phyloP scores from a whole-genome alignment of 2,888 invertebrate species.

The Nomada ferruginata region DNA sequence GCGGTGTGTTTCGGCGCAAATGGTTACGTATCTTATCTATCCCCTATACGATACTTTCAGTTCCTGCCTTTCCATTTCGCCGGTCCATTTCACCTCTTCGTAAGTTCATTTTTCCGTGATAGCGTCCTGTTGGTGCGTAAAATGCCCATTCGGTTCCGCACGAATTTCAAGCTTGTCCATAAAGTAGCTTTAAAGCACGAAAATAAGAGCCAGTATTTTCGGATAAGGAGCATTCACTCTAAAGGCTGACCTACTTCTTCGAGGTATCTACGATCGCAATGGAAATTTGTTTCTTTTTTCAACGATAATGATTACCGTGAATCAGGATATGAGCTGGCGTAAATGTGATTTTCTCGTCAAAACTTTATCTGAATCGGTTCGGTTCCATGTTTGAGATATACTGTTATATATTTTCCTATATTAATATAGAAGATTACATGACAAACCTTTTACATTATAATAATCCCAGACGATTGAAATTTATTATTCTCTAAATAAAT shows the following conservation, averaged over 20 bases:
- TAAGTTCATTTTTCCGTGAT: constrained; percentile 65
- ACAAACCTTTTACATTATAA: no score
- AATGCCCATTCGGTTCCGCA: constrained; percentile 47
- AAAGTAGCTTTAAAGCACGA: constrained; percentile 64
- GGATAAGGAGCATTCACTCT: constrained; percentile 55
- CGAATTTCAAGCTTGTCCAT: constrained; percentile 60
- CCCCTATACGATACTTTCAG: constrained; percentile 42
- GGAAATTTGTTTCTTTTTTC: background rate
- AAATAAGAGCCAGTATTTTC: constrained; percentile 15
- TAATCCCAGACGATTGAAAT: no score
- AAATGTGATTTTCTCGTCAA: constrained; percentile 31
- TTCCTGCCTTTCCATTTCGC: constrained; percentile 53
- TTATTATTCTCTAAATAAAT: no score
- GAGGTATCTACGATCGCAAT: constrained; percentile 49
- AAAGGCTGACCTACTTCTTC: constrained; percentile 55
- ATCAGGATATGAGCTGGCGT: constrained; percentile 11
- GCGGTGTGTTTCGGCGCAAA: constrained; percentile 51
- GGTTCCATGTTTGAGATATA: background rate
- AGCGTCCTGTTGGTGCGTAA: constrained; percentile 56
- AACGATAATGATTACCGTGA: constrained; percentile 27
- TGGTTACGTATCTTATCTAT: constrained; percentile 66
- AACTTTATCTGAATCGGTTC: constrained; percentile 19
- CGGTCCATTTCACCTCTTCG: constrained; percentile 53
- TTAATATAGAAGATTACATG: no score
- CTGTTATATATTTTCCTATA: background rate